Conservation (phyloP, 2,888 invertebrate genomes). For the Nephrotoma guestfalica region DNA sequence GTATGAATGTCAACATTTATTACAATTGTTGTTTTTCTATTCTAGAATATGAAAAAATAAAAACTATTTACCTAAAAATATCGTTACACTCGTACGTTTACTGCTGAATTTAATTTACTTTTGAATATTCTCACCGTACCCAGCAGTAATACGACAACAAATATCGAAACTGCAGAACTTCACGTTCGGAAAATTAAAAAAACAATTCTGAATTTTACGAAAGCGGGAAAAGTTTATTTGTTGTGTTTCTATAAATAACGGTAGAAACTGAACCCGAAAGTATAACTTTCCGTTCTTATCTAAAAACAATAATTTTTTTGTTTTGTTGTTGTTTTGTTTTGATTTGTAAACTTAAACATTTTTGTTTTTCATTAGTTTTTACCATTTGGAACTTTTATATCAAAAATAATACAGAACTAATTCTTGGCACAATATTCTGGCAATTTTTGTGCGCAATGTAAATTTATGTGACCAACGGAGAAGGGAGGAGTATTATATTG, state of each 20-base stretch:
- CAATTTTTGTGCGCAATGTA: too few relatives aligned
- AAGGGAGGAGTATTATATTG: too few relatives aligned
- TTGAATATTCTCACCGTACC: neutral
- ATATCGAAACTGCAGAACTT: neutral
- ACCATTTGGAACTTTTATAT: neutral
- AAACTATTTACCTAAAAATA: neutral
- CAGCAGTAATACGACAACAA: neutral
- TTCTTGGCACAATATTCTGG: too few relatives aligned
- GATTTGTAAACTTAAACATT: neutral
- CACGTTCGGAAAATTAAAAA: neutral
- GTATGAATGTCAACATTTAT: neutral
- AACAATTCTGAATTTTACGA: neutral
- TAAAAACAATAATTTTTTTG: neutral
- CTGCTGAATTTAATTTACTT: neutral
- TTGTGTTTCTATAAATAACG: neutral
- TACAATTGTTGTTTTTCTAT: neutral
- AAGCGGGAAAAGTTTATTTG: neutral
- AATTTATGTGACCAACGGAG: too few relatives aligned
- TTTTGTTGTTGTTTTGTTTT: neutral
- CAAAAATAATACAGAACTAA: neutral
- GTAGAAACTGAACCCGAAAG: neutral
- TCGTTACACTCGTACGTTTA: neutral
- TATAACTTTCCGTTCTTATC: neutral
- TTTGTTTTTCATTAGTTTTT: neutral
- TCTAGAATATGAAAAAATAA: neutral